Conservation (phyloP, 2,888 invertebrate species). For the Lypha dubia region DNA sequence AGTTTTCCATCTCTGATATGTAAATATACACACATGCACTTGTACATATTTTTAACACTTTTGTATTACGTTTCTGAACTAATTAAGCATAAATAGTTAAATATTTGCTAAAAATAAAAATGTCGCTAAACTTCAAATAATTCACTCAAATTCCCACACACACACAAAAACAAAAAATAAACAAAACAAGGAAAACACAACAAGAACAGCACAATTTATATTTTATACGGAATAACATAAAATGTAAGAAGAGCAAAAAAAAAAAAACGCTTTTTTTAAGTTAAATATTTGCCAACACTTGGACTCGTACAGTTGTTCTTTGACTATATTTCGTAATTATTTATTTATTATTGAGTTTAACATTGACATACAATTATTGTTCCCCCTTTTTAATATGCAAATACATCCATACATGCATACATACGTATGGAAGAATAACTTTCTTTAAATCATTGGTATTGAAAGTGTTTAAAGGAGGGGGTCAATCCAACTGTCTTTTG, state of each 20-base stretch:
- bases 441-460: background rate
- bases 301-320: constrained; percentile 3
- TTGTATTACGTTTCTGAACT: constrained; percentile 76
- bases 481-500: background rate
- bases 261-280: constrained; percentile 28
- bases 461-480: background rate
- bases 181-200: constrained; percentile 31
- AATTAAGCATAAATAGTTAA: constrained; percentile 82
- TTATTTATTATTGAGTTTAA: constrained; percentile 20
- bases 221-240: constrained; percentile 28
- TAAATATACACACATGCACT: background rate
- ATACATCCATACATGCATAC: no score
- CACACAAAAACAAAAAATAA: constrained; percentile 27
- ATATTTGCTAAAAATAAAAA: constrained; percentile 77
- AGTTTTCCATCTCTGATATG: background rate
- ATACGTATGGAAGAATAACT: background rate
- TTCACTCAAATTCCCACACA: constrained; percentile 28
- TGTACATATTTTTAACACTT: constrained; percentile 43
- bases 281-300: constrained; percentile 5
- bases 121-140: constrained; percentile 74
- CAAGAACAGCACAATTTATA: constrained; percentile 24
- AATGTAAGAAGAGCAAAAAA: background rate
- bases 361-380: constrained; percentile 31
- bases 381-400: background rate
- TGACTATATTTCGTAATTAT: constrained; percentile 23